These are phyloP conservation scores for Gymnoscopelus microlampas DNA, from an alignment of 2,797 vertebrate genomes.

Conservation along the genomic window DNA sequence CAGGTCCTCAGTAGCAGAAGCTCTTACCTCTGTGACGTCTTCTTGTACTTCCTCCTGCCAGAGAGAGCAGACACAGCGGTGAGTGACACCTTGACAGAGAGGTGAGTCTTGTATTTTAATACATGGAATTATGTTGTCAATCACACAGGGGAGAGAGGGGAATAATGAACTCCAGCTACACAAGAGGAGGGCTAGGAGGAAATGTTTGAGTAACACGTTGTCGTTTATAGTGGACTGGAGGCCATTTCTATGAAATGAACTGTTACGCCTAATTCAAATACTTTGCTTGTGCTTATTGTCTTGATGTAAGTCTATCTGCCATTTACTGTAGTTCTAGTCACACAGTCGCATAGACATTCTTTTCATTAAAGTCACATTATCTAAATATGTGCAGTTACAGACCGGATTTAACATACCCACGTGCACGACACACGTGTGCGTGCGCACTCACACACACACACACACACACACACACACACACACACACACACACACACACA, in stretches of 20 bases:
- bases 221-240: too few species aligned
- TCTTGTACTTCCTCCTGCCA: slow-evolving; percentile 98
- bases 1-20: slow-evolving; percentile 53
- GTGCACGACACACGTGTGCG: not conserved
- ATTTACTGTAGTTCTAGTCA: too few species aligned
- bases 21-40: slow-evolving; percentile 98
- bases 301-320: too few species aligned
- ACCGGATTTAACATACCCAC: slow-evolving; percentile 29
- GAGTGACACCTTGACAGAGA: slow-evolving; percentile 32
- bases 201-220: too few species aligned
- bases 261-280: too few species aligned
- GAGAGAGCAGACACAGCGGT: slow-evolving; percentile 63
- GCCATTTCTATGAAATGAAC: too few species aligned
- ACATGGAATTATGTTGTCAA: not conserved
- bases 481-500: slow-evolving; percentile 31
- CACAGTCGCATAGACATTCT: too few species aligned
- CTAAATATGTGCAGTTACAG: slow-evolving; percentile 43
- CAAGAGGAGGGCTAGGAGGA: too few species aligned
- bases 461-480: slow-evolving; percentile 20
- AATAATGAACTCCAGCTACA: too few species aligned
- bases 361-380: too few species aligned
- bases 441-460: slow-evolving; percentile 40
- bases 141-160: not conserved
- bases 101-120: not conserved
- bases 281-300: too few species aligned